Evolutionary conservation across 1,140 invertebrate species (phyloP).

Genomic region (Muscidifurax raptorellus): DNA sequence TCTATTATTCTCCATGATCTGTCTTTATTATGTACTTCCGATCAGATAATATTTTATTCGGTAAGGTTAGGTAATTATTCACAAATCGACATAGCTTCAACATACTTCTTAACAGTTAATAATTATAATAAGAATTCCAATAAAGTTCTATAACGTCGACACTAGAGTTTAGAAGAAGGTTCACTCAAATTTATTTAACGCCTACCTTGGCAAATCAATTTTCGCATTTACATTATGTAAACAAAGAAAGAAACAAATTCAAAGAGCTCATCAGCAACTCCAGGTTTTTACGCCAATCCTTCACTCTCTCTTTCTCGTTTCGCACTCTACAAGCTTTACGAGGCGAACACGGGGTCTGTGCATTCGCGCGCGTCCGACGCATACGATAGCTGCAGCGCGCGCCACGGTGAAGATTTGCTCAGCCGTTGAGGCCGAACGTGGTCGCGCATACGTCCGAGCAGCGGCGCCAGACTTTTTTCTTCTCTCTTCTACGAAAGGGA

Average conservation of each 20-base stretch:
- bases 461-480: not conserved
- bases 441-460: constrained; percentile 20
- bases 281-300: not conserved
- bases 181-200: not conserved
- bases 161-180: not conserved
- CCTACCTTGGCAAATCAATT: not conserved
- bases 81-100: too few species aligned
- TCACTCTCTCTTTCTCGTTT: not conserved
- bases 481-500: constrained; percentile 8
- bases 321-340: not conserved
- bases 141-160: not conserved
- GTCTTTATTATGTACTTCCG: too few species aligned
- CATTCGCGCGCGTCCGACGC: not conserved
- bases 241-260: not conserved
- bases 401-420: constrained; percentile 8
- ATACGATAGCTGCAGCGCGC: not conserved
- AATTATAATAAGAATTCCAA: not conserved
- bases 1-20: too few species aligned
- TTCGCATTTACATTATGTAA: not conserved
- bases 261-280: not conserved
- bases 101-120: too few species aligned
- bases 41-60: too few species aligned
- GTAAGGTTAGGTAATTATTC: too few species aligned
- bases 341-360: not conserved
- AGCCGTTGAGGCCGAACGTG: constrained; percentile 20